Evolutionary conservation across 2,888 invertebrate genomes (phyloP).

Genomic region (Anarsia innoxiella): DNA sequence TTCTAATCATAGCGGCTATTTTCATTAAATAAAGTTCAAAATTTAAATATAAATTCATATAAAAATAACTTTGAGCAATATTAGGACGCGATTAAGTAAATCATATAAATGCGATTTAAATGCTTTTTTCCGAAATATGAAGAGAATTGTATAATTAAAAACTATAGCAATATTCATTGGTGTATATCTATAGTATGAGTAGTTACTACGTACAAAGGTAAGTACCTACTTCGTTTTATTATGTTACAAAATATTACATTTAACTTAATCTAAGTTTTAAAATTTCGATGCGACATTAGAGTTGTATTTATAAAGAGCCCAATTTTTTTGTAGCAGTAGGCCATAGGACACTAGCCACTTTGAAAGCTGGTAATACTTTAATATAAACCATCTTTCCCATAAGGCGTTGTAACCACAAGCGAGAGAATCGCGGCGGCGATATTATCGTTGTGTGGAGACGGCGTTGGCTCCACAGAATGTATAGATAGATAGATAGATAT

Average conservation of each 20-base stretch:
- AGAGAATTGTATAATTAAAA: conserved; percentile 29
- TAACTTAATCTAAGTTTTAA: conserved; percentile 7
- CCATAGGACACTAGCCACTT: no score
- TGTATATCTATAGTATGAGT: conserved; percentile 32
- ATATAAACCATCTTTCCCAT: no score
- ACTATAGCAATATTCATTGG: conserved; percentile 49
- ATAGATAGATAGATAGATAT: no score
- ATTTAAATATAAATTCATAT: conserved; percentile 22
- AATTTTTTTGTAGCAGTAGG: no score
- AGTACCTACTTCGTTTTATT: conserved; percentile 12
- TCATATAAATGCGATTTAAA: conserved; percentile 51
- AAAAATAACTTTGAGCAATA: conserved; percentile 51
- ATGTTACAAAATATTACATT: conserved; percentile 14
- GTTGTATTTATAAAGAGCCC: no score
- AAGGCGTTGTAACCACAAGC: no score
- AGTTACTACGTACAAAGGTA: conserved; percentile 14
- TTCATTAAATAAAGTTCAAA: conserved; percentile 26
- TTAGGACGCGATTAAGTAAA: conserved; percentile 25
- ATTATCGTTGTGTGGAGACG: no score
- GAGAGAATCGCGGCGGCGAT: no score
- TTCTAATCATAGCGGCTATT: conserved; percentile 31
- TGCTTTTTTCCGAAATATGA: conserved; percentile 32
- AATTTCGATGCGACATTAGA: no score
- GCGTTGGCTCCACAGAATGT: no score
- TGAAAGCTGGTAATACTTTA: no score